Evolutionary conservation across 2,797 vertebrate genomes (phyloP).

Genomic region (Platalea minor): DNA sequence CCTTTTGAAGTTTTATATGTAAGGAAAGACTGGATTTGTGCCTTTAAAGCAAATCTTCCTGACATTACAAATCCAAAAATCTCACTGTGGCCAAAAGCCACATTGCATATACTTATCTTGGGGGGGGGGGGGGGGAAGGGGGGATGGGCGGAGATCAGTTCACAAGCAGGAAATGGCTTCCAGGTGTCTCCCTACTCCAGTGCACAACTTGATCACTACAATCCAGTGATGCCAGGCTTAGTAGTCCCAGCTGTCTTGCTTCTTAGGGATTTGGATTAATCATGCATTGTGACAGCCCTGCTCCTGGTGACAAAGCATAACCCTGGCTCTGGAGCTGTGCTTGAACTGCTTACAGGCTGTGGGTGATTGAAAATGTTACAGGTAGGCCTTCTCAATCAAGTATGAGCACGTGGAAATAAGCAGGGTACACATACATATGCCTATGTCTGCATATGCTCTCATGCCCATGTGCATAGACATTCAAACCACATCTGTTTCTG

Average conservation of each 20-base stretch:
- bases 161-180: slow-evolving; percentile 62
- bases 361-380: not conserved
- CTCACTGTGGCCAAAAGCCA: slow-evolving; percentile 46
- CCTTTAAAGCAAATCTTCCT: slow-evolving; percentile 42
- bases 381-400: not conserved
- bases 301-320: not conserved
- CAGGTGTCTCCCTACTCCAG: slow-evolving; percentile 51
- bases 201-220: not conserved
- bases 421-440: not conserved
- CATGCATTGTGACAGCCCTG: not conserved
- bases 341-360: not conserved
- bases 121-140: not conserved
- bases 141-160: not conserved
- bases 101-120: slow-evolving; percentile 52
- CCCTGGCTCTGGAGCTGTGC: not conserved
- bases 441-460: not conserved
- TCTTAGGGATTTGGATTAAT: slow-evolving; percentile 25
- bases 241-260: slow-evolving; percentile 31
- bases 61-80: slow-evolving; percentile 35
- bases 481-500: slow-evolving; percentile 15
- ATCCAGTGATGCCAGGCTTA: slow-evolving; percentile 31
- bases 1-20: slow-evolving; percentile 43
- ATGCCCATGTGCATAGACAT: not conserved
- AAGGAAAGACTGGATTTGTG: slow-evolving; percentile 37
- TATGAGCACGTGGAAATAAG: not conserved